Base-by-base conservation (phyloP, 2,888 invertebrate genomes). In the Nemotelus nigrinus region DNA sequence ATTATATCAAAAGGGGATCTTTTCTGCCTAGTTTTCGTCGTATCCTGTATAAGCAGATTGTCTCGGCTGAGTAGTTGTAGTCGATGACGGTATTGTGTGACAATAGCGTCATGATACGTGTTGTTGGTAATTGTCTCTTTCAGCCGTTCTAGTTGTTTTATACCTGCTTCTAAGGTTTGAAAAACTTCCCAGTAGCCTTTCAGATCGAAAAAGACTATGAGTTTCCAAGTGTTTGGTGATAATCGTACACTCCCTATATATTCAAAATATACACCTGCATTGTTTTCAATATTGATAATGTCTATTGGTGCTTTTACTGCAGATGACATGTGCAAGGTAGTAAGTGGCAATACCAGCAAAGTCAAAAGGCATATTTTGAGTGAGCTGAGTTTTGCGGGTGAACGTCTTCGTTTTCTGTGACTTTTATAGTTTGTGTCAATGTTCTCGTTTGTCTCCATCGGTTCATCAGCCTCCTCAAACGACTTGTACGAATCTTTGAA, bases 1-100 rank as follows among this genome's bases (percentile, higher is more conserved):
- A 75, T 3, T 8, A 75, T 63, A 8, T 75, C 74, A 6, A 75
- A 50, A 7, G 74, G 63, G 8, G 63, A 60, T 75, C n/a, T 72
- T 58, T 58, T 72, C 2, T 39, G 1, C 8, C 58, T 57, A 3
- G 43, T 41, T 10, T 39, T 39, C 7, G 63, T 41, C 8, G 63
- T 7, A 4, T 47, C 4, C 8, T 53, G 41, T 39, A 53, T 5
- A 53, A 53, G n/a, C 8, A 70, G 3, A 8, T 53, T 70, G 39
- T 53, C 25, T 3, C 48, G 3, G 4, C 5, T 48, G 10, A 70
- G 6, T 25, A 2, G 53, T 10, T 70, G 41, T 4, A 70, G 5
- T 53, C 10, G 70, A 10, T 70, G 53, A 25, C 8, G 43, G 39
- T 53, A 70, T 50, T 70, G 70, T 7, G 3, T n/a, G 25, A 41